Percentiles rank a stretch among this genome's conserved stretches.
Evolutionary conservation across 2,888 invertebrate genomes (phyloP).

Genomic region (Coronaproctus castanopsis): DNA sequence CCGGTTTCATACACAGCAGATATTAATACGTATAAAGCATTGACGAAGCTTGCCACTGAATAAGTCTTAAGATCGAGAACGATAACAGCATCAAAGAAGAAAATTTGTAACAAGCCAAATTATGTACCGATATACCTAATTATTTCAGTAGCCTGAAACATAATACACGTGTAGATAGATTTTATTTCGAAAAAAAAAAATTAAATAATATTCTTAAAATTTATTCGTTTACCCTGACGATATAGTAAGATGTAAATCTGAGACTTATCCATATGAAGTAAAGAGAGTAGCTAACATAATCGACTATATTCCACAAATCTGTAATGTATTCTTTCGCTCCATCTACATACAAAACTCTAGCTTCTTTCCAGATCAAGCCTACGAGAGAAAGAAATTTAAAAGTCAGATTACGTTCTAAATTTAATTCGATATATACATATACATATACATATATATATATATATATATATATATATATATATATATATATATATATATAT

Average conservation of each 20-base stretch:
- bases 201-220: too few species aligned
- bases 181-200: too few species aligned
- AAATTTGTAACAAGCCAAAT: neutral
- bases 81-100: too few species aligned
- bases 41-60: too few species aligned
- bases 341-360: conserved; percentile 72
- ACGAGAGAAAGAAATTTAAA: neutral
- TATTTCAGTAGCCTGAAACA: too few species aligned
- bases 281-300: conserved; percentile 88
- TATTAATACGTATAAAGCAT: too few species aligned
- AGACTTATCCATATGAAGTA: conserved; percentile 85
- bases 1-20: too few species aligned
- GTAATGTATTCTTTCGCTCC: conserved; percentile 78
- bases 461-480: too few species aligned
- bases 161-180: too few species aligned
- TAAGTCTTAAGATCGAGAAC: too few species aligned
- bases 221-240: conserved; percentile 58
- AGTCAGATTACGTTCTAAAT: neutral
- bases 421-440: neutral
- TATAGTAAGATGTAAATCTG: conserved; percentile 67
- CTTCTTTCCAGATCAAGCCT: conserved; percentile 90
- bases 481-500: too few species aligned
- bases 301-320: conserved; percentile 95
- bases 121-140: neutral
- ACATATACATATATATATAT: neutral